Evolutionary conservation across 2,888 invertebrate species (phyloP), one percentile per base, ranked within the genome.

Genomic region (Pteria penguin): DNA sequence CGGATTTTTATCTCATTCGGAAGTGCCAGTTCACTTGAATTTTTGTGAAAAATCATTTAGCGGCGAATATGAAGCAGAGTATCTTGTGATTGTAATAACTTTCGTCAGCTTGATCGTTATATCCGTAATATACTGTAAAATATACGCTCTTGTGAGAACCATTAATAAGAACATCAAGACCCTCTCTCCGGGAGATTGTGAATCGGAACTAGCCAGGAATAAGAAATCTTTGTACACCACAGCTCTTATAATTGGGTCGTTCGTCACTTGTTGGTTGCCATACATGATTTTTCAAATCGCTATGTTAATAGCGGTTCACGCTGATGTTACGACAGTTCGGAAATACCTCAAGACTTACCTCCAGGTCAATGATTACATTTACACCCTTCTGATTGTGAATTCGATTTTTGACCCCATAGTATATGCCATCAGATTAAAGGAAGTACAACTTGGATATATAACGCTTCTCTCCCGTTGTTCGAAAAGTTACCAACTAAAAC

Each of bases 321-420:
- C 54, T 2, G 67, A 67, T 26, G 31, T 18, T 4, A 18, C 57
- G 8, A 31, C 27, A 26, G n/a, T 67, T 5, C 18, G 31, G 27
- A 52, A 54, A 8, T 31, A 22, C 27, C n/a, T 57, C 14, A 31
- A 54, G 24, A n/a, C 26, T 18, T 57, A 36, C 22, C 29, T 57
- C 2, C n/a, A 54, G 27, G 31, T 52, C 22, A 57, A 54, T 22
- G 31, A 57, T 22, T 67, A 55, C 33, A 26, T 67, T 24, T 67
- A 67, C 29, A 32, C 27, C 27, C 57, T 67, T 22, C 31, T 57
- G 55, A 29, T 67, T n/a, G 31, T 45, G 22, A 67, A 67, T 55
- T 67, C 55, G 4, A 11, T 67, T 27, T 55, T n/a, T n/a, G 67
- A 67, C 55, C 67, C 67, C 2, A 67, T 67, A 29, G 55, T 67